Conservation (phyloP, 2,888 invertebrate genomes). For the Protophormia terraenovae region DNA sequence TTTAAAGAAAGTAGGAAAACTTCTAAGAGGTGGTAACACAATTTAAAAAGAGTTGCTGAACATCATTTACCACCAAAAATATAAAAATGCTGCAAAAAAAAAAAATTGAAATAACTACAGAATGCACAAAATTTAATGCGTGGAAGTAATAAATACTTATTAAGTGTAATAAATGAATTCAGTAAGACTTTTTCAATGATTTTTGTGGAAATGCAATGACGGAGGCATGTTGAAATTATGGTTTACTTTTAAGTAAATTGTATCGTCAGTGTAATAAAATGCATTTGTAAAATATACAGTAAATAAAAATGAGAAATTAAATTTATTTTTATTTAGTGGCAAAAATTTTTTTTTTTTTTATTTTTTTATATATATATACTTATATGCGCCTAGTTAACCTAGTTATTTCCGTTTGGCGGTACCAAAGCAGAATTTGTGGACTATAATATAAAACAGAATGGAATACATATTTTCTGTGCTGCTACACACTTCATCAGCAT, state of each 20-base stretch:
- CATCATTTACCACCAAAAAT: conserved; percentile 1
- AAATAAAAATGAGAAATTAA: neutral
- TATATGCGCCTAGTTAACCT: too few relatives aligned
- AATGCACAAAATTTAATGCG: conserved; percentile 23
- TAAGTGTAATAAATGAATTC: conserved; percentile 17
- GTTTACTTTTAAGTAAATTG: neutral
- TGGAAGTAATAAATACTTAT: conserved; percentile 52
- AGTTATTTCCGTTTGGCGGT: too few relatives aligned
- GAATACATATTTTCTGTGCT: too few relatives aligned
- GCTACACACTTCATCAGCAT: too few relatives aligned
- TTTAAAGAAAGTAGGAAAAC: conserved; percentile 7
- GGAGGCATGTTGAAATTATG: conserved; percentile 8
- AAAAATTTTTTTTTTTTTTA: neutral
- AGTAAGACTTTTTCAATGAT: neutral
- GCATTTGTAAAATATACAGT: neutral
- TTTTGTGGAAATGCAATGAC: neutral
- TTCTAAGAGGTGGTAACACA: conserved; percentile 8
- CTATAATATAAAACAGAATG: too few relatives aligned
- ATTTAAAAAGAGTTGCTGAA: conserved; percentile 32
- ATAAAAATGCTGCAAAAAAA: neutral
- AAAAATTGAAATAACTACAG: neutral
- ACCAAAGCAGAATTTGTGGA: too few relatives aligned
- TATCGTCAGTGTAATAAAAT: neutral
- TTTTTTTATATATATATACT: neutral
- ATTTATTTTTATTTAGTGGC: neutral